Conservation (phyloP, 2,113 vertebrate species). For the Crotophaga sulcirostris region DNA sequence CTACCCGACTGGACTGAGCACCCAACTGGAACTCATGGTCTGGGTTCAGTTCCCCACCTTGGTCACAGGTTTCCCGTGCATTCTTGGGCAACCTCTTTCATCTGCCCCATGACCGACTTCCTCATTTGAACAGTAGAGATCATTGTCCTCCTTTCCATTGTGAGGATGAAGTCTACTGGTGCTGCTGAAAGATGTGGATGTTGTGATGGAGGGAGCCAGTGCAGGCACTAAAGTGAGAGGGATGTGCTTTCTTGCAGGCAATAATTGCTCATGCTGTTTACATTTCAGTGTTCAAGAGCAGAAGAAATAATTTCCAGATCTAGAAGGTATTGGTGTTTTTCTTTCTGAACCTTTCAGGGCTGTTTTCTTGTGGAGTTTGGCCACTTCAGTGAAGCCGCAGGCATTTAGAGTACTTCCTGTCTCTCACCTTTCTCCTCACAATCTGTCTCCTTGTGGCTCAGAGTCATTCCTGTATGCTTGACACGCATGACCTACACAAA, state of each 20-base stretch:
- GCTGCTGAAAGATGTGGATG: neutral
- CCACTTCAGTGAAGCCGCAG: neutral
- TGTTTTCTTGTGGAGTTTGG: neutral
- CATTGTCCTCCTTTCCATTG: neutral
- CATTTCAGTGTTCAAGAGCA: neutral
- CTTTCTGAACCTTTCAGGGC: neutral
- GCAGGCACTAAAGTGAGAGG: neutral
- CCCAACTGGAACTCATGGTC: conserved; percentile 34
- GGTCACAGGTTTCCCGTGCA: conserved; percentile 4
- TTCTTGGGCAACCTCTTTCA: neutral
- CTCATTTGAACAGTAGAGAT: neutral
- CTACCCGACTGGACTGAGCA: neutral
- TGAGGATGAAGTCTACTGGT: neutral
- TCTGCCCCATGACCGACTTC: neutral
- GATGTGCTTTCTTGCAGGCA: neutral
- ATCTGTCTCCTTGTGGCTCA: conserved; percentile 1
- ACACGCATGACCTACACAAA: neutral
- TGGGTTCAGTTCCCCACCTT: conserved; percentile 32
- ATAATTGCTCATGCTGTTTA: neutral
- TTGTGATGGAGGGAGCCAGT: neutral
- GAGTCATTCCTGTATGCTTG: conserved; percentile 11
- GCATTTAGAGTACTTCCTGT: conserved; percentile 15
- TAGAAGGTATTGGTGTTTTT: neutral
- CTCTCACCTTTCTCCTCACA: conserved; percentile 15
- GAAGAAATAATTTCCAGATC: neutral